Base-by-base conservation (phyloP, 2,888 invertebrate species). In the Horisme vitalbata region DNA sequence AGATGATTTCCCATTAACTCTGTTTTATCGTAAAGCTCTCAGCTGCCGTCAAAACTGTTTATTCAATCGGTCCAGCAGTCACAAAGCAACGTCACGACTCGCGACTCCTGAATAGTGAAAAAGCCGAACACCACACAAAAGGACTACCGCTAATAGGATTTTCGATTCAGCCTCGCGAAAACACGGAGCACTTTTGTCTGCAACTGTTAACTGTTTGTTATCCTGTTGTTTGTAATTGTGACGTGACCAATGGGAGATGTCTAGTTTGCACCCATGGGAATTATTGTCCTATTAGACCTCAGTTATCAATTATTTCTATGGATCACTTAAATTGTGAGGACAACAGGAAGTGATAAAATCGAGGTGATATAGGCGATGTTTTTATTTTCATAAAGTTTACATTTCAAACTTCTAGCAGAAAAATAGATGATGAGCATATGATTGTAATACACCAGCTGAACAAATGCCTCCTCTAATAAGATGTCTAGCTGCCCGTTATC, bases 211-310 rank as follows among this genome's bases (percentile, higher is more conserved):
- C 24, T 18, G 13, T 10, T 35, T 15, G 27, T 12, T 18, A 21
- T 43, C 8, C 3, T n/a, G 49, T 50, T 59, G 55, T 58, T 32
- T 35, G 30, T 32, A 52, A 49, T 45, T 41, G 55, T 52, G 38
- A 44, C 12, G 37, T 61, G 59, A 58, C 63, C 61, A 57, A 63
- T 52, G 50, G 38, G 13, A 21, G 44, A 38, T 28, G 38, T 10
- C 30, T 23, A 41, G 20, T 20, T 20, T 21, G 18, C 6, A 18
- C 4, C 18, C 8, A 15, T 18, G 35, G 9, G 10, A 28, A 18
- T 28, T 26, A 12, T 20, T 13, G n/a, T 12, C 18, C 3, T 20
- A 21, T 18, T 9, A n/a, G n/a, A n/a, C n/a, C 2, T 18, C 6
- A 18, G 18, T 2, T 2, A 5, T 2, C 2, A 2, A 18, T 18